Percentiles rank a stretch among this genome's conserved stretches.
These are phyloP conservation scores for Gadopsis marmoratus DNA, from an alignment of 2,797 vertebrate species.

Conservation along the genomic window DNA sequence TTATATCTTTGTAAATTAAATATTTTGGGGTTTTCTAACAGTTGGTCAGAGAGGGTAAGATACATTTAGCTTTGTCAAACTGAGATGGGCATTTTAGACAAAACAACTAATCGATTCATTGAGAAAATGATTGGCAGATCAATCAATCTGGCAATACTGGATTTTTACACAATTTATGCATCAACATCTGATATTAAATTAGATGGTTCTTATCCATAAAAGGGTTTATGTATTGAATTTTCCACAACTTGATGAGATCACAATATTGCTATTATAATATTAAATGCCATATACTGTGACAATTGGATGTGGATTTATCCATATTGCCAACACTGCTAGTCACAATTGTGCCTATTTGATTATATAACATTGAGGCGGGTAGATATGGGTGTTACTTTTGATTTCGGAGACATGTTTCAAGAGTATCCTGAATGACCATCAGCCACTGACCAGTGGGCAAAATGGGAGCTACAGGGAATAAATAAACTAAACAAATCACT, in stretches of 20 bases:
- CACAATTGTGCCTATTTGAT: neutral
- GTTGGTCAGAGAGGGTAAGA: neutral
- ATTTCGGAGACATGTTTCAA: neutral
- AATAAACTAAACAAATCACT: neutral
- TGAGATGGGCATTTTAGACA: neutral
- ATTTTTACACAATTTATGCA: neutral
- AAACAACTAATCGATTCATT: neutral
- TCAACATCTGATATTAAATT: neutral
- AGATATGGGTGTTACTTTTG: neutral
- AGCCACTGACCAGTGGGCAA: neutral
- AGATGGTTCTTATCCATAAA: neutral
- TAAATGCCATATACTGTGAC: neutral
- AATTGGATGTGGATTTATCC: no score
- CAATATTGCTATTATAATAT: neutral
- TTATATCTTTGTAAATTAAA: neutral
- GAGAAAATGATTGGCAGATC: neutral
- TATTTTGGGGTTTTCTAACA: neutral
- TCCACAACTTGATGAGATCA: neutral
- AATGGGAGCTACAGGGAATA: neutral
- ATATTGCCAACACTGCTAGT: neutral
- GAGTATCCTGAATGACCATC: neutral
- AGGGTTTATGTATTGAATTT: neutral
- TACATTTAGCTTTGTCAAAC: neutral
- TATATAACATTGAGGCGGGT: neutral
- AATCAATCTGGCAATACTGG: neutral